phyloP scores from a whole-genome alignment of 2,113 vertebrate species.

The Pristiophorus japonicus region DNA sequence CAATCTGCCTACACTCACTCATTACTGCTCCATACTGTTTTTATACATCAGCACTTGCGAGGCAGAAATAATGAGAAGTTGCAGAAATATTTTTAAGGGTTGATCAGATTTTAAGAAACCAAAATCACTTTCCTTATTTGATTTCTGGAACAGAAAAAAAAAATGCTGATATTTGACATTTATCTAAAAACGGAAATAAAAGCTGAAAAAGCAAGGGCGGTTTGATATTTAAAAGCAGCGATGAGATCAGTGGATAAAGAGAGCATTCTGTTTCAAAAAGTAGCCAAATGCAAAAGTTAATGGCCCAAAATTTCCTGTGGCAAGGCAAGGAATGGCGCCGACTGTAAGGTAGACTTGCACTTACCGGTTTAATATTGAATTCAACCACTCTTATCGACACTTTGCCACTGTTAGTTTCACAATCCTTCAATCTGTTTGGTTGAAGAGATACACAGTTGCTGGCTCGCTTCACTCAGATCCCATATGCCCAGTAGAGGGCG shows the following conservation, averaged over 20 bases:
- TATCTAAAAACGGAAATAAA: not conserved
- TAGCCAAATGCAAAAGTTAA: not conserved
- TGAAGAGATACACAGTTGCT: not conserved
- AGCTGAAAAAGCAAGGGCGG: not conserved
- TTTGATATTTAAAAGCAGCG: not conserved
- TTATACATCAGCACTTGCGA: not conserved
- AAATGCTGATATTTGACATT: not conserved
- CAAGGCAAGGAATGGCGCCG: too few species aligned
- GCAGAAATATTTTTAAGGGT: not conserved
- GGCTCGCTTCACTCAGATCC: not conserved
- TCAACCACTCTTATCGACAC: not conserved
- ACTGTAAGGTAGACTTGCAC: too few species aligned
- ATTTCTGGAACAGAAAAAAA: not conserved
- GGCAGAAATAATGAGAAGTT: slow-evolving; percentile 28
- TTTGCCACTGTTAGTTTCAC: not conserved
- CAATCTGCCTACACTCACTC: not conserved
- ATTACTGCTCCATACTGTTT: not conserved
- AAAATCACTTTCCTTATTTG: not conserved
- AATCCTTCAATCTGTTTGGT: not conserved
- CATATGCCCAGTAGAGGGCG: not conserved
- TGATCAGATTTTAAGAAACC: not conserved
- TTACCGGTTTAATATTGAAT: not conserved
- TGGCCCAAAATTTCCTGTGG: too few species aligned
- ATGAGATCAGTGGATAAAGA: not conserved
- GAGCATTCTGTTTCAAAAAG: not conserved